Conservation (phyloP, 2,888 invertebrate species). For the Andricus quercusramuli region DNA sequence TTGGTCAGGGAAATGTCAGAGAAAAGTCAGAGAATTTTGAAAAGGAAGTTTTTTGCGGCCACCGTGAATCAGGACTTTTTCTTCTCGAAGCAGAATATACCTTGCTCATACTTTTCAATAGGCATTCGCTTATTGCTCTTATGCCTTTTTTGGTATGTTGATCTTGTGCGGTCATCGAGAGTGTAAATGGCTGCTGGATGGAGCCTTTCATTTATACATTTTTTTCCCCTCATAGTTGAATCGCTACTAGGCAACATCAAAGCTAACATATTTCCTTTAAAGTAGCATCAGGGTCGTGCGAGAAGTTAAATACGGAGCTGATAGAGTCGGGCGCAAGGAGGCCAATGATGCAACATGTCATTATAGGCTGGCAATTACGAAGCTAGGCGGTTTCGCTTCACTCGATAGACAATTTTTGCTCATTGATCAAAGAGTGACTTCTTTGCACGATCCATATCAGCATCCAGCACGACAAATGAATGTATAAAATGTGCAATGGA, state of each 20-base stretch:
- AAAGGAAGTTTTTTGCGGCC: no score
- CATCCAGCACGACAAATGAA: constrained; percentile 12
- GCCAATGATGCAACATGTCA: constrained; percentile 54
- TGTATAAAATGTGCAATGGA: neutral
- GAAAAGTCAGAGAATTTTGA: no score
- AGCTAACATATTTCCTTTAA: constrained; percentile 48
- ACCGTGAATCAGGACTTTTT: neutral
- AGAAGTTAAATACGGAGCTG: constrained; percentile 45
- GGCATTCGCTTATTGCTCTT: neutral
- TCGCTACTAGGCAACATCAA: constrained; percentile 55
- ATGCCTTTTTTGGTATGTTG: neutral
- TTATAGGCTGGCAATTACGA: constrained; percentile 53
- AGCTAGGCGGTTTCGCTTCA: constrained; percentile 38
- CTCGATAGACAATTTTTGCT: constrained; percentile 24
- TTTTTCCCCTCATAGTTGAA: constrained; percentile 21
- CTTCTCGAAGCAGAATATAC: neutral
- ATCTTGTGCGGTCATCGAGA: neutral
- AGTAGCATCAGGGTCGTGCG: constrained; percentile 49
- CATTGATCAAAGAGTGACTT: constrained; percentile 17
- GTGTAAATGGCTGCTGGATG: neutral
- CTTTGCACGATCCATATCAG: constrained; percentile 9
- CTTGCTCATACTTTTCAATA: neutral
- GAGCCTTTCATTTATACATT: neutral
- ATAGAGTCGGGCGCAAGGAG: constrained; percentile 47
- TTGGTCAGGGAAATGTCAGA: no score